phyloP scores from a whole-genome alignment of 2,113 vertebrate species.

The Antechinus flavipes region DNA sequence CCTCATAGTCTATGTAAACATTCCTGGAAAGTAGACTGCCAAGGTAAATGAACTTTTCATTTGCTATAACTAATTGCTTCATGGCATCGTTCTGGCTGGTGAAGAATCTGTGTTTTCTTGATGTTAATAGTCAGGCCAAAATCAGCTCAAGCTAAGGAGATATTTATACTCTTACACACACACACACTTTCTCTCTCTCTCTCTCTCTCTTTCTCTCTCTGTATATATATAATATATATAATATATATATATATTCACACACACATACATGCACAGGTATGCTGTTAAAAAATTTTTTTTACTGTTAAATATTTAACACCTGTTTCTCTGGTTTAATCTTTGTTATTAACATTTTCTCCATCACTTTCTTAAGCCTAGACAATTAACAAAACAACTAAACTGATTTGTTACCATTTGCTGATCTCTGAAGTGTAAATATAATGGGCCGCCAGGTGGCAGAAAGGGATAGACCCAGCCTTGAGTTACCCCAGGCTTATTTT shows the following conservation, averaged over 20 bases:
- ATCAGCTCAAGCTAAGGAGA: background rate
- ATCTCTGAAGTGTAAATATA: background rate
- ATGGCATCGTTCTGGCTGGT: background rate
- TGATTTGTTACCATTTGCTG: background rate
- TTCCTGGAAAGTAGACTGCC: too few species aligned
- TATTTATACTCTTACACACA: background rate
- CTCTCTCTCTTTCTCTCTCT: too few species aligned
- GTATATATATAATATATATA: background rate
- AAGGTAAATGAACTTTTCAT: too few species aligned
- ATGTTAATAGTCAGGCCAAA: background rate
- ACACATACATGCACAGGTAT: background rate
- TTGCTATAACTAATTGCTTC: background rate
- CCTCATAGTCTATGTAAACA: too few species aligned
- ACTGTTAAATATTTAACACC: background rate
- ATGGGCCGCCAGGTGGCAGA: too few species aligned
- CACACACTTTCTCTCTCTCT: too few species aligned
- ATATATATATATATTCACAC: too few species aligned
- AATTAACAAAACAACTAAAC: background rate
- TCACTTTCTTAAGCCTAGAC: background rate
- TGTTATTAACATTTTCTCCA: background rate
- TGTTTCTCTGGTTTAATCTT: background rate
- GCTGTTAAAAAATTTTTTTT: too few species aligned
- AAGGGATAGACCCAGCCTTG: too few species aligned
- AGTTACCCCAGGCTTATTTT: too few species aligned
- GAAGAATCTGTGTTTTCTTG: background rate